Conservation (phyloP, 1,140 invertebrate genomes). For the Drosophila athabasca region DNA sequence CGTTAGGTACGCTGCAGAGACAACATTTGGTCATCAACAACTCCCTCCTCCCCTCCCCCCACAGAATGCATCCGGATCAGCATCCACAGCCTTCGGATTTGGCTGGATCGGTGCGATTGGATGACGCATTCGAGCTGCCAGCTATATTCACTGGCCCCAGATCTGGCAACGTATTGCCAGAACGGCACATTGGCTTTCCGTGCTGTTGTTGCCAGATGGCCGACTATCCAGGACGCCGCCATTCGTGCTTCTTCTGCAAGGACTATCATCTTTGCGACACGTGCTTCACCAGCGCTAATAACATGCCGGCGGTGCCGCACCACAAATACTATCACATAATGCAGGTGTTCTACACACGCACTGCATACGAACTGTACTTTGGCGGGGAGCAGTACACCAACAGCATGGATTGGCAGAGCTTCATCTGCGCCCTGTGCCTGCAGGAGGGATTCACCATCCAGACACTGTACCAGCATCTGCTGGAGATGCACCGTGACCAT, state of each 20-base stretch:
- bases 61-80: not conserved
- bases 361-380: slow-evolving; percentile 44
- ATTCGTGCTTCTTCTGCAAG: slow-evolving; percentile 42
- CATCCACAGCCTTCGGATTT: not conserved
- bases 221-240: slow-evolving; percentile 42
- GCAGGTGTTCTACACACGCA: slow-evolving; percentile 34
- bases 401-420: slow-evolving; percentile 39
- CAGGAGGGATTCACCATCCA: slow-evolving; percentile 9
- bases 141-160: no score
- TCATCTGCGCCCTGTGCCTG: slow-evolving; percentile 48
- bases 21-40: no score
- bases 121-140: no score
- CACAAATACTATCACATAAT: slow-evolving; percentile 52
- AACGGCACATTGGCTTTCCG: slow-evolving; percentile 41
- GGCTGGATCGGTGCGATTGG: no score
- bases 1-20: no score
- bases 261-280: slow-evolving; percentile 47
- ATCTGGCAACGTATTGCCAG: not conserved
- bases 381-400: slow-evolving; percentile 12
- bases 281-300: slow-evolving; percentile 28
- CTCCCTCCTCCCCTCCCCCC: not conserved
- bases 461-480: slow-evolving; percentile 23
- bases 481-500: slow-evolving; percentile 18
- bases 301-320: not conserved
- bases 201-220: slow-evolving; percentile 24